These are phyloP conservation scores for Ramphastos sulfuratus DNA, from an alignment of 2,113 vertebrate genomes.

Conservation along the genomic window DNA sequence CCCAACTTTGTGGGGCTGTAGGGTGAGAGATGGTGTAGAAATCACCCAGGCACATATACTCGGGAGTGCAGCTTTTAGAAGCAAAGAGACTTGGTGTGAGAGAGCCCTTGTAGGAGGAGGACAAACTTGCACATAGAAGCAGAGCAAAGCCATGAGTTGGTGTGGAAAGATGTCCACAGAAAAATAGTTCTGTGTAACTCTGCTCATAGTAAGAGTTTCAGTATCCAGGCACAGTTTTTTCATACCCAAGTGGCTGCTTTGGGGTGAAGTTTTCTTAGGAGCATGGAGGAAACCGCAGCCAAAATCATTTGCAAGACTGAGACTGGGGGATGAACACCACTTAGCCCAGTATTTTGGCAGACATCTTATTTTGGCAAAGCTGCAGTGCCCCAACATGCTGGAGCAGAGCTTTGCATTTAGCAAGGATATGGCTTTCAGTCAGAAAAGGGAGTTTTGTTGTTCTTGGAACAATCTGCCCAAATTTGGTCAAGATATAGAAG, in stretches of 20 bases:
- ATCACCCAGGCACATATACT: background rate
- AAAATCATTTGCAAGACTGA: background rate
- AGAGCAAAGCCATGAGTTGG: background rate
- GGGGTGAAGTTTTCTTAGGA: background rate
- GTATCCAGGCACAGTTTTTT: background rate
- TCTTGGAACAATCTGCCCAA: conserved; percentile 15
- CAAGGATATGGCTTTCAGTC: background rate
- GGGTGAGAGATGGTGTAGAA: background rate
- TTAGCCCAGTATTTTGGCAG: conserved; percentile 24
- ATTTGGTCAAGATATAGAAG: conserved; percentile 7
- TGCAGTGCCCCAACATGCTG: background rate
- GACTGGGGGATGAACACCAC: background rate
- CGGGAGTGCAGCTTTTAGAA: background rate
- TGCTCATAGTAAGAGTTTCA: background rate
- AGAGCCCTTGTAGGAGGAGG: background rate
- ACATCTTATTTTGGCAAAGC: background rate
- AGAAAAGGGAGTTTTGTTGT: background rate
- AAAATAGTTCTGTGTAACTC: rapidly evolving
- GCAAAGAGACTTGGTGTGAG: background rate
- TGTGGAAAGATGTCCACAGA: background rate
- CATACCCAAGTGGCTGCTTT: background rate
- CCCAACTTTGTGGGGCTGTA: background rate
- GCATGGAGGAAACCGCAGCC: background rate
- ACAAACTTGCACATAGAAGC: background rate
- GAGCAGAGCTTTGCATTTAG: background rate